Percentiles rank a stretch among this genome's conserved stretches.
Evolutionary conservation across 1,140 invertebrate genomes (phyloP).

Genomic region (Drosophila mojavensis): DNA sequence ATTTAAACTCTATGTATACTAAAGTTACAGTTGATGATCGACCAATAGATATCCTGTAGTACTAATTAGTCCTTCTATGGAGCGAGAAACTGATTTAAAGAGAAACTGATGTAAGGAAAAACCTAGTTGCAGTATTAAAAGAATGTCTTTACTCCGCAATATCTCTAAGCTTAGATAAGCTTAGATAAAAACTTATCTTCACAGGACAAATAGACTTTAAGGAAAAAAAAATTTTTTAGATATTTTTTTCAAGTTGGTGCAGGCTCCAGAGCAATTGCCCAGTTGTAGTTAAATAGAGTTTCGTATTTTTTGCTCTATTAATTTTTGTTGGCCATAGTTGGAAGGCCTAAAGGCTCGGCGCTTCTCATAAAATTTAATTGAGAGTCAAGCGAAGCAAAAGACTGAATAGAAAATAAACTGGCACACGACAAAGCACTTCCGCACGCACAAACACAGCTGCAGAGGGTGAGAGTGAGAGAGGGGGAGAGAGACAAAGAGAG

Average conservation of each 20-base stretch:
- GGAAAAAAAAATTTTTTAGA: not conserved
- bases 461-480: not conserved
- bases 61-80: no score
- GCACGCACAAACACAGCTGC: constrained; percentile 45
- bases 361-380: constrained; percentile 75
- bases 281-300: constrained; percentile 59
- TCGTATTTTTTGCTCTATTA: constrained; percentile 77
- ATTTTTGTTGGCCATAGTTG: constrained; percentile 66
- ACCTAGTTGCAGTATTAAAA: no score
- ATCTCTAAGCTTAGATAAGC: no score
- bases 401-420: constrained; percentile 63
- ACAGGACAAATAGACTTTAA: no score
- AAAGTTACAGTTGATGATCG: no score
- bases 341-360: constrained; percentile 43
- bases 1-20: no score
- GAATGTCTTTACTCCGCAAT: no score
- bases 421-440: constrained; percentile 67
- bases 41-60: no score
- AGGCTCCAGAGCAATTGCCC: constrained; percentile 3
- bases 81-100: no score
- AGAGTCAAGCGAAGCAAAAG: constrained; percentile 34
- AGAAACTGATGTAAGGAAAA: no score
- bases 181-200: no score
- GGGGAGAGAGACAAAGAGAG: not conserved
- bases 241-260: not conserved